Evolutionary conservation across 2,113 vertebrate genomes (phyloP).

Genomic region (Tylochromis polylepis): DNA sequence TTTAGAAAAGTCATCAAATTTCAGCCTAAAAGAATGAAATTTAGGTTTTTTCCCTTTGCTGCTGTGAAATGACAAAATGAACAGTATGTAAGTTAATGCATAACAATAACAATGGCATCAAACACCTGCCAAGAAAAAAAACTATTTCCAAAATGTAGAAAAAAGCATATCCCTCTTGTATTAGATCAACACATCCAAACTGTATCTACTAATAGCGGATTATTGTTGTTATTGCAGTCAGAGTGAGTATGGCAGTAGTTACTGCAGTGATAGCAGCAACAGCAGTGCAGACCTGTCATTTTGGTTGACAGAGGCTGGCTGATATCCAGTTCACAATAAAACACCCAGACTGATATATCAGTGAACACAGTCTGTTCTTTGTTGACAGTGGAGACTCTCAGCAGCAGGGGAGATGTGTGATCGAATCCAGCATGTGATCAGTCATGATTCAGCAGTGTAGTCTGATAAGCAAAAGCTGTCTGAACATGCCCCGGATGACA

Average conservation of each 20-base stretch:
- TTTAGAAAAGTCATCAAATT: too few relatives aligned
- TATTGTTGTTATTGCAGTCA: not conserved
- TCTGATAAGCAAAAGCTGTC: conserved; percentile 33
- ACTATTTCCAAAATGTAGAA: too few relatives aligned
- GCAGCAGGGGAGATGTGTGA: conserved; percentile 10
- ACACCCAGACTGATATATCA: not conserved
- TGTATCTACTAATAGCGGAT: not conserved
- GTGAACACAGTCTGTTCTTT: conserved; percentile 48
- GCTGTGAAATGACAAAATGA: not conserved
- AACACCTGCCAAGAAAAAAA: not conserved
- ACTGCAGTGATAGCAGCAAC: not conserved
- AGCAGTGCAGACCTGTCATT: not conserved
- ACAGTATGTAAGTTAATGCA: not conserved
- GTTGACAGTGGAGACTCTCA: conserved; percentile 25
- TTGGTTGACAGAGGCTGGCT: not conserved
- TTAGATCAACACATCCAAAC: not conserved
- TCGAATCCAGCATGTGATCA: conserved; percentile 7
- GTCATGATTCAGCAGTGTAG: conserved; percentile 22
- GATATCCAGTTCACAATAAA: not conserved
- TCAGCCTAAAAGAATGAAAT: not conserved
- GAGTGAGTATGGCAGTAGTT: not conserved
- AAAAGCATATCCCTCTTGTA: not conserved
- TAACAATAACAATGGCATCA: not conserved
- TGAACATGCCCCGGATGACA: conserved; percentile 3
- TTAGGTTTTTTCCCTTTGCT: not conserved